Base-by-base conservation (phyloP, 2,888 invertebrate species). In the Synergus gifuensis region DNA sequence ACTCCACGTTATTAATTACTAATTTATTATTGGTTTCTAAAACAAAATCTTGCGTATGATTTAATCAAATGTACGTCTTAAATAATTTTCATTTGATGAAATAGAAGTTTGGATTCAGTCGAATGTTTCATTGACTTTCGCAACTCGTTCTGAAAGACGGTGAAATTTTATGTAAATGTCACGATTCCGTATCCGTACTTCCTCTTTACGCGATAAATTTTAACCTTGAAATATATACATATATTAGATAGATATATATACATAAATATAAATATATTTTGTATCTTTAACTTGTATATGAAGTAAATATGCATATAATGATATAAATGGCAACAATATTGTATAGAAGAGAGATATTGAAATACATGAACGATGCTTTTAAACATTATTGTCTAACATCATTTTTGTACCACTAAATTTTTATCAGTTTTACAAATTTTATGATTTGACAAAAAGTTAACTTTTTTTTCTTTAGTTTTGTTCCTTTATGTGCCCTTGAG, bases 291-390 rank as follows among this genome's bases (percentile, higher is more conserved):
- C 89, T 89, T 91, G 89, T 91, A 91, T 90, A 91, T 91, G 90
- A 90, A 89, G 88, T 87, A 87, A 90, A 89, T 88, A 90, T 91
- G 88, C 88, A 90, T 89, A 91, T 89, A 90, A 90, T 89, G 88
- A 91, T 91, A 88, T 86, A 90, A 88, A 90, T 88, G 86, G 90
- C 87, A 87, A 90, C 87, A 89, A 91, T 89, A 91, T 91, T 92
- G 91, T 91, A 91, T 91, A 91, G 91, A 92, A 92, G 89, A 92
- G 91, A 91, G 91, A 92, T 91, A 92, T 91, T 92, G 91, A 92
- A 92, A 92, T 92, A 92, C 91, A 92, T 91, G 91, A 91, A 91
- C 90, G 88, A 91, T 92, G 91, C 91, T 92, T 92, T 92, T 92
- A 90, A 92, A 92, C 89, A 91, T 90, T 88, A 89, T 89, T 88